Evolutionary conservation across 1,140 invertebrate genomes (phyloP), one percentile per base, ranked within the genome.

Genomic region (Cyclina sinensis): DNA sequence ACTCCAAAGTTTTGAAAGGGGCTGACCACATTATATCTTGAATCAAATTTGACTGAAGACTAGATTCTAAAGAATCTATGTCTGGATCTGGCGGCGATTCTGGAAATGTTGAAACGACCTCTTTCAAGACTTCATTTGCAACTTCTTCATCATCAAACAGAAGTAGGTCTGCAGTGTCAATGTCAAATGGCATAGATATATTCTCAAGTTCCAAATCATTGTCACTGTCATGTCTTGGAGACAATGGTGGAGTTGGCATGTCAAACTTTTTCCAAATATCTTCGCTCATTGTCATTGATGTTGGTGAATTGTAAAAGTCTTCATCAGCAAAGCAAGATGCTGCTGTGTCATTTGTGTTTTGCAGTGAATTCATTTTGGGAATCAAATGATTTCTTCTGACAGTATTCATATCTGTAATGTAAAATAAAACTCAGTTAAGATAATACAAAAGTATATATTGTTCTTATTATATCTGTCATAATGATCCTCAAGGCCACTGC

Each of bases 21-120:
- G 97, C 97, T 0, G 96, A 96, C 97, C 97, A 97, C 97, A 97
- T 97, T 93, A 97, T 97, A 91, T 97, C 97, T 95, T 97, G 96
- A 80, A 94, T 94, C 16, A 94, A 86, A 14, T 93, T 94, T 11
- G 93, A 93, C 54, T 91, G 65, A 27, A 93, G 87, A 65, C 68
- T 90, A 35, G 82, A 74, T 14, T 43, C 83, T 32, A 59, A 18
- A 35, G 82, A 74, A 12, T 57, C 83, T 21, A 74, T 39, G 43
- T 80, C 76, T 18, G 35, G 46, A 32, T 27, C 81, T 27, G 92
- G 89, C 16, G 92, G 90, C 27, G 90, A 83, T 59, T 92, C 92
- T 54, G 91, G 86, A 90, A 91, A 92, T 30, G 79, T 85, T 24
- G 70, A 59, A 14, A 85, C 88, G 11, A 89, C 59, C 68, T 79